Evolutionary conservation across 2,113 vertebrate genomes (phyloP), one percentile per base, ranked within the genome.

Genomic region (Probosciger aterrimus): DNA sequence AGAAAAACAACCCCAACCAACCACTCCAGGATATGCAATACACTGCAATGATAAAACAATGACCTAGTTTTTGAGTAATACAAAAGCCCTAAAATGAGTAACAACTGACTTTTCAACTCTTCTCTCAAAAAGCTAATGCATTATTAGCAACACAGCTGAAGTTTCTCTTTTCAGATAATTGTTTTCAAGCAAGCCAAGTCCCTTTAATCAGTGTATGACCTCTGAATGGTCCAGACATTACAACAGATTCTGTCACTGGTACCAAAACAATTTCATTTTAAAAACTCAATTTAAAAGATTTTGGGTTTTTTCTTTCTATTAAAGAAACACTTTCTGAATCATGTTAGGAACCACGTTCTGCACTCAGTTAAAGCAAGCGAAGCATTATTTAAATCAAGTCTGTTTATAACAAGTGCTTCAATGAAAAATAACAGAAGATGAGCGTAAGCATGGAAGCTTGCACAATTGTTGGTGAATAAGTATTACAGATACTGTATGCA

Each of bases 161-260:
- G 28, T 33, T 89, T 71, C 35, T 78, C 27, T 81, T 77, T 76
- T 53, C 44, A 67, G 20, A 79, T 9, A 73, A 67, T 43, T 82
- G 37, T 35, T 88, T 89, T 85, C 60, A 86, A 85, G 65, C 31
- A 69, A 55, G 67, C 12, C 44, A 33, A 85, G 46, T 50, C 19
- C 79, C 37, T 88, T 82, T 86, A 62, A 91, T 73, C 69, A 80
- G 52, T 62, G 49, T 37, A 65, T 12, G 75, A 93, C 82, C 85
- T 85, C 87, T 77, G 37, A 91, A 88, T 55, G 22, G 53, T 67
- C 90, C 92, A 95, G 90, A 92, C 92, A 90, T 90, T 90, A 95
- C 94, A 90, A 77, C 79, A 95, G 82, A 93, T 44, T 82, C 70
- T 5, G 27, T 68, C 64, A 88, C 68, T 28, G 43, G 60, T n/a